phyloP scores from a whole-genome alignment of 1,140 invertebrate genomes.

The Macrobrachium rosenbergii region DNA sequence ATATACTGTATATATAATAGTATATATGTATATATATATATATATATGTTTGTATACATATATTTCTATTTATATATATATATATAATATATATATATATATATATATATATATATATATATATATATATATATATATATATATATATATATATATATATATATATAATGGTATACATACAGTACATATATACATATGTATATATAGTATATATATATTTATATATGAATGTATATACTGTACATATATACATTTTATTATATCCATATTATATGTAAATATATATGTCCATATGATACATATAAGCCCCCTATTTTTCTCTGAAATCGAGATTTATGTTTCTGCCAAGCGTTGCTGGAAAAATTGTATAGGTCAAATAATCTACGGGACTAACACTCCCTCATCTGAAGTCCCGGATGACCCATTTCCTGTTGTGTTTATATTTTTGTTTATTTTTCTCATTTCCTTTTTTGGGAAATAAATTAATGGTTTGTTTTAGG shows the following conservation, averaged over 20 bases:
- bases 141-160: background rate
- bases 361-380: no score
- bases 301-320: background rate
- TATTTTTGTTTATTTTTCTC: no score
- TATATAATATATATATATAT: conserved; percentile 4
- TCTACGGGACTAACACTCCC: no score
- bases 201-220: background rate
- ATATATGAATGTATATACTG: conserved; percentile 1
- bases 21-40: conserved; percentile 15
- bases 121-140: conserved; percentile 2
- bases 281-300: background rate
- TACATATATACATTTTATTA: conserved; percentile 4
- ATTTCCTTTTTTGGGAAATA: no score
- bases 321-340: no score
- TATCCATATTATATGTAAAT: background rate
- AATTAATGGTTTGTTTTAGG: no score
- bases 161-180: no score
- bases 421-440: no score
- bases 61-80: background rate
- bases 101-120: background rate
- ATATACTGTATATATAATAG: no score
- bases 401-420: no score
- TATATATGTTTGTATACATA: background rate
- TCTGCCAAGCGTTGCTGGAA: no score
- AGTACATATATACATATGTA: no score